Percentiles rank a stretch among this genome's conserved stretches.
Evolutionary conservation across 2,888 invertebrate genomes (phyloP).

Genomic region (Blera fallax): DNA sequence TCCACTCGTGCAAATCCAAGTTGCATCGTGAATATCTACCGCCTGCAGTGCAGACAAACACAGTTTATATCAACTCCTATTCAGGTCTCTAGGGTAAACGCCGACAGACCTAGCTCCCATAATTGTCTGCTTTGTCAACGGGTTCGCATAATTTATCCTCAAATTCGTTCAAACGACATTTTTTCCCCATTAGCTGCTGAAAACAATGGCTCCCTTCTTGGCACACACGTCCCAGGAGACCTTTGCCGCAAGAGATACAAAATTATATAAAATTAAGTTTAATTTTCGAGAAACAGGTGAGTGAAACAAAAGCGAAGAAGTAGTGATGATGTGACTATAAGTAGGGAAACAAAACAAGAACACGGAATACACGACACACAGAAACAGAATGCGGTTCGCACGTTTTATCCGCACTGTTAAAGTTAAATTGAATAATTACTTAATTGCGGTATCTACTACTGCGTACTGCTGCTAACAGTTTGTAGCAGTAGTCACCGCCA

Average conservation of each 20-base stretch:
- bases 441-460: slow-evolving; percentile 53
- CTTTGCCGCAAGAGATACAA: slow-evolving; percentile 39
- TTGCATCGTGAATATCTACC: slow-evolving; percentile 26
- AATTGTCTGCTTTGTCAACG: slow-evolving; percentile 57
- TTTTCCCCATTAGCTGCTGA: slow-evolving; percentile 6
- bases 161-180: slow-evolving; percentile 47
- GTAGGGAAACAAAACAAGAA: background rate
- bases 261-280: slow-evolving; percentile 65
- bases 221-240: background rate
- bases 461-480: background rate
- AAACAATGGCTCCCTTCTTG: slow-evolving; percentile 38
- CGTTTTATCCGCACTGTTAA: slow-evolving; percentile 65
- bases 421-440: slow-evolving; percentile 67
- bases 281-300: slow-evolving; percentile 48
- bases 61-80: background rate
- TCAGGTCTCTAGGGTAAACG: slow-evolving; percentile 55
- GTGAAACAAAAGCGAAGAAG: background rate
- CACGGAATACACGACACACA: background rate
- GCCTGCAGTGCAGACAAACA: slow-evolving; percentile 51
- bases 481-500: background rate
- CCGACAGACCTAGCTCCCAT: slow-evolving; percentile 45
- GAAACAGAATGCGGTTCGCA: slow-evolving; percentile 51
- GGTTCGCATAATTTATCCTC: slow-evolving; percentile 61
- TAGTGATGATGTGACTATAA: background rate
- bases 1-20: slow-evolving; percentile 54